These are phyloP conservation scores for Aporophyla nigra DNA, from an alignment of 2,888 invertebrate genomes.

Conservation along the genomic window DNA sequence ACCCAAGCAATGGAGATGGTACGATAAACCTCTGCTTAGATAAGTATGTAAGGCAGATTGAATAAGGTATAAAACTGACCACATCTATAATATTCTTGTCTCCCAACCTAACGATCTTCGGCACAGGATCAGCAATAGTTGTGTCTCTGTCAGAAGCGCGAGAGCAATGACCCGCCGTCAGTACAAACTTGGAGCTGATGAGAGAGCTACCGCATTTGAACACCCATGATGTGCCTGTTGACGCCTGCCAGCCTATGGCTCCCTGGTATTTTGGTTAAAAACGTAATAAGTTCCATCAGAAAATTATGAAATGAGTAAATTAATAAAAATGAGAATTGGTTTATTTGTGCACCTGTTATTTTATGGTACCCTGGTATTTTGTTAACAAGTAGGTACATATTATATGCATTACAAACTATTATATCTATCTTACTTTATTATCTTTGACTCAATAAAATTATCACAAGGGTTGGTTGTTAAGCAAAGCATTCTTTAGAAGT, in stretches of 20 bases:
- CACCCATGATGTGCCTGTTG: conserved; percentile 73
- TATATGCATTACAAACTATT: neutral
- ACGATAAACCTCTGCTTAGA: neutral
- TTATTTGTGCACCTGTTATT: neutral
- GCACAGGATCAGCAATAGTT: conserved; percentile 70
- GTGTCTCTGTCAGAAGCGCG: conserved; percentile 70
- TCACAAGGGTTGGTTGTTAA: neutral
- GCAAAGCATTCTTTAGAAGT: too few species aligned
- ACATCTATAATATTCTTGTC: conserved; percentile 74
- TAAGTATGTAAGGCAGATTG: neutral
- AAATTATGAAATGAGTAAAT: neutral
- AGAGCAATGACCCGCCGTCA: conserved; percentile 93
- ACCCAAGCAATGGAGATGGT: neutral
- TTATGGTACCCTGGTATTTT: conserved; percentile 3
- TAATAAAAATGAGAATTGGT: neutral
- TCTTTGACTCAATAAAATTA: neutral
- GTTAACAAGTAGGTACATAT: neutral
- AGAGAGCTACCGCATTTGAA: conserved; percentile 92
- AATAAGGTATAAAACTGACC: conserved; percentile 55
- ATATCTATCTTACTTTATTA: neutral
- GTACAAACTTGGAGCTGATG: conserved; percentile 91
- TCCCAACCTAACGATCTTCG: conserved; percentile 79
- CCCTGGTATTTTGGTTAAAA: conserved; percentile 69
- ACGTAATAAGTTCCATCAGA: neutral
- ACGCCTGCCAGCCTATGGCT: conserved; percentile 80